A percentile compares a stretch with the other conserved stretches of the same genome.
These are phyloP conservation scores for Eulemur mongoz DNA, from an alignment of 2,797 vertebrate species.

Conservation along the genomic window DNA sequence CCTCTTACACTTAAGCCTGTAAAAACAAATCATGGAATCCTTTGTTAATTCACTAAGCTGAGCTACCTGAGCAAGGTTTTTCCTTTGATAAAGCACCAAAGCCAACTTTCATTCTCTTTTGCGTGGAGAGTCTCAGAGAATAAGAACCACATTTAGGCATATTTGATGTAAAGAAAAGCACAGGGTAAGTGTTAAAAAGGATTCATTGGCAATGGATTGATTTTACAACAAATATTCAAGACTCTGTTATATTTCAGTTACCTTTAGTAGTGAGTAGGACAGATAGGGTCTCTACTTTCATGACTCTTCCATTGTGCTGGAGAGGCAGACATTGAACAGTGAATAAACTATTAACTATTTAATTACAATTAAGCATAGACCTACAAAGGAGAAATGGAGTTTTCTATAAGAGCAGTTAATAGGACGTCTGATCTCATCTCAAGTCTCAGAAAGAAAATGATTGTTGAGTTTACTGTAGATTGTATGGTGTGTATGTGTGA, in stretches of 20 bases:
- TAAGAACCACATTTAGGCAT: neutral
- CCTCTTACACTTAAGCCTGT: neutral
- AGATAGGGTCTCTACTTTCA: neutral
- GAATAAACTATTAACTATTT: neutral
- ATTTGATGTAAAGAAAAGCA: neutral
- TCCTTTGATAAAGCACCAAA: neutral
- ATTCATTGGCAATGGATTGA: neutral
- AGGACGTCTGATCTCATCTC: neutral
- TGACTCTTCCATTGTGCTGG: neutral
- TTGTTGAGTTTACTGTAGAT: neutral
- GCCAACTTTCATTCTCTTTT: neutral
- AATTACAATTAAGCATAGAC: neutral
- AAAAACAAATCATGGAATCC: neutral
- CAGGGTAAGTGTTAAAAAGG: neutral
- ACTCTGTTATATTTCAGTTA: neutral
- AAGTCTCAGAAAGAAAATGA: neutral
- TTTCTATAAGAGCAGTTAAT: neutral
- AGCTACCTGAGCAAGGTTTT: neutral
- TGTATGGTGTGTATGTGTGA: no score
- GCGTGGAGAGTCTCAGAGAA: neutral
- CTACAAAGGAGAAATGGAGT: neutral
- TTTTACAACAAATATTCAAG: constrained; percentile 9
- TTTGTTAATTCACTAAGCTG: neutral
- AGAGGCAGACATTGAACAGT: neutral
- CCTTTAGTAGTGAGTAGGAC: neutral